A percentile compares a stretch with the other conserved stretches of the same genome.
Evolutionary conservation across 2,888 invertebrate genomes (phyloP).

Genomic region (Acanthococcus lagerstroemiae): DNA sequence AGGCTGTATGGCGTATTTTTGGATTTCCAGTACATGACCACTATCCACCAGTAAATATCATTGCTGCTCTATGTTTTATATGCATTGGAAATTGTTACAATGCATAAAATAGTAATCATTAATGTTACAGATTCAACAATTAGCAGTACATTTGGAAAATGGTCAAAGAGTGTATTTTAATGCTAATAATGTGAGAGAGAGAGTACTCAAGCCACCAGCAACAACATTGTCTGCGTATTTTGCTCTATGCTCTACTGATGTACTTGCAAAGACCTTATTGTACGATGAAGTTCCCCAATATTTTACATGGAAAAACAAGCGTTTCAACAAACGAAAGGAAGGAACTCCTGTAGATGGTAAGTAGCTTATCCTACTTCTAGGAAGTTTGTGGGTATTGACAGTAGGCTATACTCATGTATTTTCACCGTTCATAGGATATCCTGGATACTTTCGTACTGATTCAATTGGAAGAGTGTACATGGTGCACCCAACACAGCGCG

Average conservation of each 20-base stretch:
- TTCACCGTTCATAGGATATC: background rate
- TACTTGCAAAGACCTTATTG: background rate
- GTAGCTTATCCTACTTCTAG: background rate
- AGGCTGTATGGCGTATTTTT: background rate
- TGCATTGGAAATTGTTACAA: background rate
- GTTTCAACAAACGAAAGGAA: background rate
- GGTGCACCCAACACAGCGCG: conserved; percentile 12
- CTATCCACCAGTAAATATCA: background rate
- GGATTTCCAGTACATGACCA: background rate
- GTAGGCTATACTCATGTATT: background rate
- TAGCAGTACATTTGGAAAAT: background rate
- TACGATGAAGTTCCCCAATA: background rate
- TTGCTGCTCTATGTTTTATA: background rate
- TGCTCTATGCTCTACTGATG: background rate
- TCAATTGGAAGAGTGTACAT: conserved; percentile 1
- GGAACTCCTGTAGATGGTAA: background rate
- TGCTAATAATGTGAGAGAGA: background rate
- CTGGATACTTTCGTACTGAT: background rate
- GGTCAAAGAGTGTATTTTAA: background rate
- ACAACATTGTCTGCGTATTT: background rate
- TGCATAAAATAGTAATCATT: background rate
- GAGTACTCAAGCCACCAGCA: background rate
- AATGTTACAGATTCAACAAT: background rate
- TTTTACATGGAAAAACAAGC: background rate
- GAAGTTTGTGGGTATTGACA: background rate